Evolutionary conservation across 2,888 invertebrate species (phyloP), one percentile per base, ranked within the genome.

Genomic region (Mesorhabditis belari): DNA sequence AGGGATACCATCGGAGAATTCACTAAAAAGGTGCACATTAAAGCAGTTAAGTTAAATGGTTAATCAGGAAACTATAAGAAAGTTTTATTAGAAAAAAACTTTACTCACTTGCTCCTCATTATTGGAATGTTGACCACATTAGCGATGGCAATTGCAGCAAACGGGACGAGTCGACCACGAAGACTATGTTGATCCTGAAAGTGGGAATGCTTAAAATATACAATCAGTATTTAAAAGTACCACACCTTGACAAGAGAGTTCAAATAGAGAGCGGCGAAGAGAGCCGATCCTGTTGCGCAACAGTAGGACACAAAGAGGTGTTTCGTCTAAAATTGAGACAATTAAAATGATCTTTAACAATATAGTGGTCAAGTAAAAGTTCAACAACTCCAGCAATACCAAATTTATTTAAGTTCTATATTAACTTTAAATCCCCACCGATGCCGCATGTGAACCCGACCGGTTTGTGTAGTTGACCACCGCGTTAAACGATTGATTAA

Each of bases 391-490:
- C n/a, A n/a, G n/a, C n/a, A n/a, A n/a, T n/a, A n/a, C n/a, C n/a
- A n/a, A n/a, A n/a, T n/a, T n/a, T n/a, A n/a, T n/a, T n/a, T n/a
- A n/a, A n/a, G n/a, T n/a, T n/a, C n/a, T n/a, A 2, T n/a, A 35
- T 9, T 9, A 35, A 35, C 12, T 2, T 9, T 17, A 35, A 35
- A 1, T 17, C 2, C 44, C n/a, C n/a, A 35, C 44, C 44, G 44
- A 35, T 17, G 44, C 44, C n/a, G 44, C 44, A 53, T 63, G 63
- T 2, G 52, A 44, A 53, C 69, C 69, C 74, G 84, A 84, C 57
- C 96, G 87, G 82, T 98, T 98, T 29, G 95, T 93, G 83, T 94
- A 96, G 85, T 98, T 98, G 56, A 98, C 96, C n/a, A 93, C 81
- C 2, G 96, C 95, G 83, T 98, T 98, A 85, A 96, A 96, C 9